phyloP scores from a whole-genome alignment of 2,797 vertebrate species.

The Neosalanx taihuensis region DNA sequence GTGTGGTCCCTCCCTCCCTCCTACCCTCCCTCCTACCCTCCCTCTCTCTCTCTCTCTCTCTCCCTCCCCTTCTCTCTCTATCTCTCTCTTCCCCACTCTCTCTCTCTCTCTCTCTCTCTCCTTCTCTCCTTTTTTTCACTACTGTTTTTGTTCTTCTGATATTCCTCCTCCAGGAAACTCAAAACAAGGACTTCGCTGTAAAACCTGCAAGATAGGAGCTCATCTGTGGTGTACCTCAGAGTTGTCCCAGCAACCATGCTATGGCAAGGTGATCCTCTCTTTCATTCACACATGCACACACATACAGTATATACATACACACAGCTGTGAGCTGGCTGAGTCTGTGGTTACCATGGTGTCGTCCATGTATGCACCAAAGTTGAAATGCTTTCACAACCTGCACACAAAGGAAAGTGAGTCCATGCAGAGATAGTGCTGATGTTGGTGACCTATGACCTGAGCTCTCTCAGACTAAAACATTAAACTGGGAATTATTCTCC shows the following conservation, averaged over 20 bases:
- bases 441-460: background rate
- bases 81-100: background rate
- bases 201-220: constrained; percentile 86
- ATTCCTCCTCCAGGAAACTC: constrained; percentile 78
- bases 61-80: constrained; percentile 5
- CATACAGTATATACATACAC: constrained; percentile 1
- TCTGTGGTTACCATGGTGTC: constrained; percentile 1
- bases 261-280: constrained; percentile 74
- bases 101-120: background rate
- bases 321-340: constrained; percentile 5
- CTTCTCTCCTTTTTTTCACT: no score
- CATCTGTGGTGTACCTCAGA: constrained; percentile 92
- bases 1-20: no score
- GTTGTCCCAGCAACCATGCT: constrained; percentile 84
- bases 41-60: constrained; percentile 10
- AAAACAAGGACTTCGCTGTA: constrained; percentile 90
- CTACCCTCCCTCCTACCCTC: no score
- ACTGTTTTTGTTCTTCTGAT: no score
- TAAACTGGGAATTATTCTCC: background rate
- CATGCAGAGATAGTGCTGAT: constrained; percentile 8
- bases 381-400: constrained; percentile 16
- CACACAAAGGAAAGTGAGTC: background rate
- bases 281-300: background rate
- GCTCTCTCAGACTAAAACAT: background rate
- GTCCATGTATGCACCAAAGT: background rate